Percentiles rank a stretch among this genome's conserved stretches.
Conservation (phyloP, 2,888 invertebrate species). For the Drosophila picticornis region DNA sequence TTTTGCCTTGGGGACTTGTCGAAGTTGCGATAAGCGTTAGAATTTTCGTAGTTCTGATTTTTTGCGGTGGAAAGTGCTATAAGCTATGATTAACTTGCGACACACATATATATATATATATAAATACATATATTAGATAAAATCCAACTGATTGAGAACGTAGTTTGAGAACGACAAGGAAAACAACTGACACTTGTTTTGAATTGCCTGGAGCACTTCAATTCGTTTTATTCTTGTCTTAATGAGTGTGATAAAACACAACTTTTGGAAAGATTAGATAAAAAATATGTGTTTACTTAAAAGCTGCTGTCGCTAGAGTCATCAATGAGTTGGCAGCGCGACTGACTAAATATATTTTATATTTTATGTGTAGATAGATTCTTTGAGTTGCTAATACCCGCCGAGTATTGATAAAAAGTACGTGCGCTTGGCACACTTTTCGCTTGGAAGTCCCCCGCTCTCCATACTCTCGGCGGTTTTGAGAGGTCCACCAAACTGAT, state of each 20-base stretch:
- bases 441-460: not conserved
- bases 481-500: slow-evolving; percentile 34
- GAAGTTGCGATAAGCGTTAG: slow-evolving; percentile 41
- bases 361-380: slow-evolving; percentile 8
- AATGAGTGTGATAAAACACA: slow-evolving; percentile 27
- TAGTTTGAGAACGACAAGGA: slow-evolving; percentile 19
- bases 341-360: not conserved
- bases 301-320: slow-evolving; percentile 10
- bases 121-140: slow-evolving; percentile 3
- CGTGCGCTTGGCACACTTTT: slow-evolving; percentile 47
- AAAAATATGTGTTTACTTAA: slow-evolving; percentile 4
- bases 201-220: slow-evolving; percentile 23
- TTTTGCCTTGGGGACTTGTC: slow-evolving; percentile 24
- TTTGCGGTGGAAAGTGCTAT: not conserved
- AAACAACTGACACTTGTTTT: slow-evolving; percentile 42
- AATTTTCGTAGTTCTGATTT: slow-evolving; percentile 12
- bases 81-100: slow-evolving; percentile 41
- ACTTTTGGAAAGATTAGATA: slow-evolving; percentile 23
- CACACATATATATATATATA: not conserved
- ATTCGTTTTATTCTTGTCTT: slow-evolving; percentile 7
- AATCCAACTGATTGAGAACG: slow-evolving; percentile 21
- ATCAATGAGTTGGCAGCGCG: slow-evolving; percentile 32
- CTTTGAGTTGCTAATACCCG: slow-evolving; percentile 41
- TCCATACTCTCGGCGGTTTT: not conserved
- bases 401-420: slow-evolving; percentile 63